phyloP scores from a whole-genome alignment of 2,113 vertebrate genomes.

The Pyxicephalus adspersus region DNA sequence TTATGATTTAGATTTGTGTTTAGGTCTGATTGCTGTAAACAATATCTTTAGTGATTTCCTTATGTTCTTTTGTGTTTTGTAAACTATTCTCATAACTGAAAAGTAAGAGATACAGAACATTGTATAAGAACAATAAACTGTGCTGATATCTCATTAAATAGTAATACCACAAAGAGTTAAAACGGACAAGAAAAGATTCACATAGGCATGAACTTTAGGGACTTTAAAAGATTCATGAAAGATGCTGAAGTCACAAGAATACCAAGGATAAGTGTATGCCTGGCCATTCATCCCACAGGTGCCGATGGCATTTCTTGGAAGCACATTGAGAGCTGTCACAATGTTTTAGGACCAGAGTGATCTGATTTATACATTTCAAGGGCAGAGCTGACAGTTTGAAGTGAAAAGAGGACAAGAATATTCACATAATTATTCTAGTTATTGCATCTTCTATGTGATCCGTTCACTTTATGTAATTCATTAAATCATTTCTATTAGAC shows the following conservation, averaged over 20 bases:
- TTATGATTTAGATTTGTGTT: too few relatives aligned
- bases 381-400: constrained; percentile 27
- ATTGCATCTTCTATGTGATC: not conserved
- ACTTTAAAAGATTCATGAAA: too few relatives aligned
- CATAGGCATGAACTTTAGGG: too few relatives aligned
- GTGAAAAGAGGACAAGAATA: not conserved
- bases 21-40: too few relatives aligned
- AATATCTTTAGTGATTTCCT: too few relatives aligned
- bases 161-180: too few relatives aligned
- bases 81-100: too few relatives aligned
- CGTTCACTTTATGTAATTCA: constrained; percentile 3
- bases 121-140: too few relatives aligned
- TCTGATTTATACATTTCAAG: constrained; percentile 42
- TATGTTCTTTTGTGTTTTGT: too few relatives aligned
- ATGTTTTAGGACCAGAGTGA: constrained; percentile 19
- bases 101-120: too few relatives aligned
- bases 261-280: not conserved
- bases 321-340: constrained; percentile 39
- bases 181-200: too few relatives aligned
- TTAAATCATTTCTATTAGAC: not conserved
- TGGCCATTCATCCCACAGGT: not conserved
- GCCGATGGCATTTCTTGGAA: constrained; percentile 24
- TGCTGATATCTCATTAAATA: too few relatives aligned
- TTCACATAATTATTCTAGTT: not conserved
- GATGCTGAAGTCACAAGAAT: not conserved